Percentiles rank a stretch among this genome's conserved stretches.
Conservation (phyloP, 2,888 invertebrate species). For the Lucinisca nassula region DNA sequence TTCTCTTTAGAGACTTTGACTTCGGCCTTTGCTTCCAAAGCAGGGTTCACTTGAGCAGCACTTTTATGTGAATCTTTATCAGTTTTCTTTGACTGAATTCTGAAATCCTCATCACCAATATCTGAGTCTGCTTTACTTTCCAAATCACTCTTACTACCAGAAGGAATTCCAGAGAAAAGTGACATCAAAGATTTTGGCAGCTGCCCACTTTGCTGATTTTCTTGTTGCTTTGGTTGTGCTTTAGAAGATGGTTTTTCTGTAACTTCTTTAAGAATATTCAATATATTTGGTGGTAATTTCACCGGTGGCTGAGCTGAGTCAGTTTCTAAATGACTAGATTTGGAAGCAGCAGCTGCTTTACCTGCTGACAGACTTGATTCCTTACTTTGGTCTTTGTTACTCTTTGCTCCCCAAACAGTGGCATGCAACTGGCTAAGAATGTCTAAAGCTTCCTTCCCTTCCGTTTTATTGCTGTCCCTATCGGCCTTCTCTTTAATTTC, state of each 20-base stretch:
- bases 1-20: constrained; percentile 27
- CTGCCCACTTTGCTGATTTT: neutral
- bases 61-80: neutral
- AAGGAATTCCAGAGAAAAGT: constrained; percentile 73
- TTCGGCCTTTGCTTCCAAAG: constrained; percentile 5
- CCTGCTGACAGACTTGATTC: neutral
- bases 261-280: neutral
- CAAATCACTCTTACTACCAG: constrained; percentile 7
- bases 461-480: neutral
- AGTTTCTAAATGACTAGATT: neutral
- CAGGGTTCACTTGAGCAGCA: neutral
- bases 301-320: neutral
- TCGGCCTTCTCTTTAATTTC: neutral
- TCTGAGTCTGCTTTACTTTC: neutral
- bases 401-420: neutral
- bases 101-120: neutral
- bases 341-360: neutral
- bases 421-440: constrained; percentile 6
- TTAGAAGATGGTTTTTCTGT: constrained; percentile 16
- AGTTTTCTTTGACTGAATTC: neutral
- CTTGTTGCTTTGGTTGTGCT: neutral
- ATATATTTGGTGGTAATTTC: neutral
- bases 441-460: neutral
- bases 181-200: constrained; percentile 73
- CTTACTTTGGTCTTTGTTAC: neutral